Evolutionary conservation across 1,140 invertebrate genomes (phyloP), one percentile per base, ranked within the genome.

Genomic region (Vanessa atalanta): DNA sequence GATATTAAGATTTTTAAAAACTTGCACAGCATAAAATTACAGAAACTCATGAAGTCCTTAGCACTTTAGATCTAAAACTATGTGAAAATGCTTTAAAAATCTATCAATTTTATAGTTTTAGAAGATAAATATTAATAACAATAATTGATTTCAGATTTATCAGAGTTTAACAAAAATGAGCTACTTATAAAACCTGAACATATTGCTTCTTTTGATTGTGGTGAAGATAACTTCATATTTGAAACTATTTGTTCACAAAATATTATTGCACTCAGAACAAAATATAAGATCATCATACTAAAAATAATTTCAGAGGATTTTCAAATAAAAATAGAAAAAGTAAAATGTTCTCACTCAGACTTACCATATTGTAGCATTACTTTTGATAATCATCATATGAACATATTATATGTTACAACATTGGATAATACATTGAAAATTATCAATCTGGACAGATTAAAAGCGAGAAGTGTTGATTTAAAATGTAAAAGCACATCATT

Each of bases 321-420:
- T 53, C 63, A 72, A 12, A 64, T 88, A 31, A 65, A 75, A 37
- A 77, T 92, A 64, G 80, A 87, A 15, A 82, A 80, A 75, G 60
- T 90, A 0, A 88, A 88, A 73, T 74, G 76, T 67, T 78, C 85
- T n/a, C 78, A 86, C 53, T 89, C 87, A 8, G 81, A 86, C 31
- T 37, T 86, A 16, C 83, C 86, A 3, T 91, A 85, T 66, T 90
- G 88, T 1, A 78, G 88, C 37, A 87, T 92, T 69, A 80, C 84
- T n/a, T 91, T 91, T 82, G 90, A 92, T 68, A 79, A 76, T 23
- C 79, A 82, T 70, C 89, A 92, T 69, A 89, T 82, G 65, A 89
- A 91, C 65, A 91, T 93, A 53, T 67, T 90, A 11, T 90, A 91
- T 82, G 78, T 87, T 0, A 88, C 86, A 61, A 82, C 79, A 55